Conservation (phyloP, 1,140 invertebrate species). For the Bombyx mori region DNA sequence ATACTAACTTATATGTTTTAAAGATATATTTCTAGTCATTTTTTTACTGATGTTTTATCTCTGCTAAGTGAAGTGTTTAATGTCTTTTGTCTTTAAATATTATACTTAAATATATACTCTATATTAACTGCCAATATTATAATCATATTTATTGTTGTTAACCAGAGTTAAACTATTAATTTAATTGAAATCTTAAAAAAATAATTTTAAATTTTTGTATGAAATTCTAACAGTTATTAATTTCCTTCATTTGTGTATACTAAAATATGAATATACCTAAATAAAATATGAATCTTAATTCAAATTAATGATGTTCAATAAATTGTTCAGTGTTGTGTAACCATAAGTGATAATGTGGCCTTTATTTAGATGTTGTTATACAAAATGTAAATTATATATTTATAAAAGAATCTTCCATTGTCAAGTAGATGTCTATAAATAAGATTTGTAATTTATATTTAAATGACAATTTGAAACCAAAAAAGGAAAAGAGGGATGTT, state of each 20-base stretch:
- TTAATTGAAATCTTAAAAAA: no score
- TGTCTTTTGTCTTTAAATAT: neutral
- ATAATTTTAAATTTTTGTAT: no score
- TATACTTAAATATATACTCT: neutral
- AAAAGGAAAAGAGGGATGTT: neutral
- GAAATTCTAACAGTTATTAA: no score
- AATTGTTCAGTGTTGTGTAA: constrained; percentile 5
- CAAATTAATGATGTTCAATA: no score
- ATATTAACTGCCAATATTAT: constrained; percentile 1
- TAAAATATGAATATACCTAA: no score
- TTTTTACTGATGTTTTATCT: no score
- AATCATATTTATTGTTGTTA: neutral
- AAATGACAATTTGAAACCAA: neutral
- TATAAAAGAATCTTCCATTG: constrained; percentile 44
- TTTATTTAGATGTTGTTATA: constrained; percentile 38
- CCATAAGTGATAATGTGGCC: constrained; percentile 47
- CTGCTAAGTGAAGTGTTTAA: no score
- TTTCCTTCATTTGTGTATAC: no score
- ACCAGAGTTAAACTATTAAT: no score
- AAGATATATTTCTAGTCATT: no score
- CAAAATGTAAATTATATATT: constrained; percentile 13
- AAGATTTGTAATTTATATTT: constrained; percentile 1
- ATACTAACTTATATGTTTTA: no score
- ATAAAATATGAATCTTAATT: no score
- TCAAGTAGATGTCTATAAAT: constrained; percentile 21